Percentiles rank a stretch among this genome's conserved stretches.
phyloP scores from a whole-genome alignment of 2,113 vertebrate species.

The Junco hyemalis region DNA sequence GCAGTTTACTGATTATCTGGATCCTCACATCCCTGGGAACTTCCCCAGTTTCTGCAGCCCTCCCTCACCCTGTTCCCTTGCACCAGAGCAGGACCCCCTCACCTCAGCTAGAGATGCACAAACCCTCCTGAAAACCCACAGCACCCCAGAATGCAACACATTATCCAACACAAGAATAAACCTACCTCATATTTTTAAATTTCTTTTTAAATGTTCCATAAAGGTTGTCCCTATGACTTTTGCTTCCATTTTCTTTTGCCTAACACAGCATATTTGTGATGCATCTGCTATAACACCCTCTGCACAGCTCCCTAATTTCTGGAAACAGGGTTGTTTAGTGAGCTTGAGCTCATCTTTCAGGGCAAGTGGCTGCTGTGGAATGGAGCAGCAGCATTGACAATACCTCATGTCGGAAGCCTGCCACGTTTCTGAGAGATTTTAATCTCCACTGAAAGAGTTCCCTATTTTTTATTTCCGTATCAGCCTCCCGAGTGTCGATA shows the following conservation, averaged over 20 bases:
- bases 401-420: conserved; percentile 22
- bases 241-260: not conserved
- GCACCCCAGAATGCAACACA: not conserved
- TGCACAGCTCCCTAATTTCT: not conserved
- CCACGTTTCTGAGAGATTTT: conserved; percentile 62
- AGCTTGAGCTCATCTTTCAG: not conserved
- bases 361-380: not conserved
- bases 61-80: not conserved
- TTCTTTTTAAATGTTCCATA: not conserved
- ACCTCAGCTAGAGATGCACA: rapidly evolving
- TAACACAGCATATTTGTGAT: not conserved
- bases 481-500: conserved; percentile 71
- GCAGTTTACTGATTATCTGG: not conserved
- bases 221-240: not conserved
- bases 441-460: conserved; percentile 77
- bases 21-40: not conserved
- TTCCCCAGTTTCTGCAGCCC: not conserved
- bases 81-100: not conserved
- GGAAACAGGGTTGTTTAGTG: not conserved
- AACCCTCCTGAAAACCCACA: not conserved
- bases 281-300: not conserved
- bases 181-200: not conserved
- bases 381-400: not conserved
- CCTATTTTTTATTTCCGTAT: conserved; percentile 74
- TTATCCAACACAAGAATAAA: not conserved